Percentiles rank a stretch among this genome's conserved stretches.
Conservation (phyloP, 2,113 vertebrate species). For the Gnathonemus echidnorhynchus region DNA sequence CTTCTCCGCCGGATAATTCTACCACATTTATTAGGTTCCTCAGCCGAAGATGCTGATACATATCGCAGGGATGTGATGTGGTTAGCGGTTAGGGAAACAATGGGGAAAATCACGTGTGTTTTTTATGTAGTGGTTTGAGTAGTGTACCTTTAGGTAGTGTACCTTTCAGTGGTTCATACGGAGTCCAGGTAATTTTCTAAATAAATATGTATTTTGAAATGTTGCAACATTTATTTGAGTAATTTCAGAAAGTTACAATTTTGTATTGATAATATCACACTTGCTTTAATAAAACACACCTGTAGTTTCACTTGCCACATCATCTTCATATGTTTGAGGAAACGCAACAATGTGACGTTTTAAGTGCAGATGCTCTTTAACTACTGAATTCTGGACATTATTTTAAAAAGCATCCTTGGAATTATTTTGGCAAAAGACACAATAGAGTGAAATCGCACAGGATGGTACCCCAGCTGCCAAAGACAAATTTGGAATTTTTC, state of each 20-base stretch:
- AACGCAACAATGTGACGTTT: neutral
- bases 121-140: neutral
- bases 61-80: neutral
- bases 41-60: neutral
- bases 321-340: neutral
- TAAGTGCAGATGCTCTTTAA: neutral
- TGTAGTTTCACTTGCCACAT: neutral
- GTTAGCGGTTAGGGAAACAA: neutral
- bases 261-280: neutral
- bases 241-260: neutral
- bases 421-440: neutral
- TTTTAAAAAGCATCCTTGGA: neutral
- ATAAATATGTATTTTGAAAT: neutral
- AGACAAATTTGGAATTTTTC: neutral
- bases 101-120: neutral
- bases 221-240: neutral
- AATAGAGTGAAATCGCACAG: neutral
- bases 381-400: neutral
- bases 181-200: neutral
- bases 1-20: neutral
- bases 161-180: neutral
- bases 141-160: neutral
- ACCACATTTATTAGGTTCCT: neutral
- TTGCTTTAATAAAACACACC: neutral
- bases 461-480: neutral